Evolutionary conservation across 2,113 vertebrate genomes (phyloP), one percentile per base, ranked within the genome.

Genomic region (Brachypodius melanocephalos): DNA sequence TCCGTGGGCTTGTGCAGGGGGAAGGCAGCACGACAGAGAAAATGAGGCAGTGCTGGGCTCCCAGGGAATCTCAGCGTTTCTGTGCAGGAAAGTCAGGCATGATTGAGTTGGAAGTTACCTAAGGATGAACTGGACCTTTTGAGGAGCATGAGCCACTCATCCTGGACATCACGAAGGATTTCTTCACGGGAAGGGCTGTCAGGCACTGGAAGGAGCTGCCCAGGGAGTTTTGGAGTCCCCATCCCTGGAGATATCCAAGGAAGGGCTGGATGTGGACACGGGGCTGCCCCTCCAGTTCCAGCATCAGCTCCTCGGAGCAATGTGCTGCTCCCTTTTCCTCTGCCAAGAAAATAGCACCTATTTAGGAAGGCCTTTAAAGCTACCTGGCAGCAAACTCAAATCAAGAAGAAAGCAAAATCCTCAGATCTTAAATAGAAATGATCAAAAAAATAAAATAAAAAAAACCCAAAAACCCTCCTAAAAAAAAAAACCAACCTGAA

Each of bases 181-280:
- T 49, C 24, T 49, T 49, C 7, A 49, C 25, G 48, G 13, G 25
- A 25, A 49, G 14, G 24, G 48, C 48, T 49, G 48, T 49, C 48
- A 49, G 48, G 48, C 48, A 49, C 48, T 25, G 24, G 24, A 49
- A 49, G 48, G 24, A 49, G 48, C 48, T 49, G 48, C 48, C 48
- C 48, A 25, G 48, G 48, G 48, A 49, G 48, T 14, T 49, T 49
- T 49, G 24, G 48, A 49, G 48, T 25, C 24, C 48, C 24, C 48
- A 49, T 5, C 13, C 13, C 48, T 25, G 48, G 46, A 14, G 25
- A 32, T 43, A 55, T 25, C 46, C 32, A 10, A 25, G 36, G 10
- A 69, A 48, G 2, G 12, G 18, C 7, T 34, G 78, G 36, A 71
- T 2, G 26, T 72, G 0, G 15, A 58, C 43, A 9, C 0, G 0